Conservation (phyloP, 2,888 invertebrate genomes). For the Drepanosiphum platanoidis region DNA sequence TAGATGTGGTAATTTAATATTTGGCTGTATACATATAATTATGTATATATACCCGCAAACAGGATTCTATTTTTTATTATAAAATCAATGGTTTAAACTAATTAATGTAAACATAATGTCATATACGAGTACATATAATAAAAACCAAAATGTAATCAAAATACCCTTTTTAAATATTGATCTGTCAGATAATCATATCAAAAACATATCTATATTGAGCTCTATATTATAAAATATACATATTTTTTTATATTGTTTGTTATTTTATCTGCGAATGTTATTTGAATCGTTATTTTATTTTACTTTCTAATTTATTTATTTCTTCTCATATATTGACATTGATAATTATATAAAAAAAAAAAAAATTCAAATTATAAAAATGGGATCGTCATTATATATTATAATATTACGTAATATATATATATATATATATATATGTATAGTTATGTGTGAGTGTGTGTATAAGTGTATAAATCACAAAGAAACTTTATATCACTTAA, state of each 20-base stretch:
- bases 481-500: background rate
- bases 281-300: background rate
- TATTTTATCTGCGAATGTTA: background rate
- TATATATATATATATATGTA: too few relatives aligned
- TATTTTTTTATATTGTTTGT: background rate
- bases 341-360: background rate
- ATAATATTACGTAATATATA: background rate
- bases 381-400: background rate
- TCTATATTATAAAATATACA: background rate
- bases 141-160: background rate
- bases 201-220: conserved; percentile 18
- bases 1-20: background rate
- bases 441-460: background rate
- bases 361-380: background rate
- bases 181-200: conserved; percentile 10
- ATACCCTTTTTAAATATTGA: background rate
- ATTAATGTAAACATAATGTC: conserved; percentile 22
- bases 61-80: too few relatives aligned
- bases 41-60: conserved; percentile 16
- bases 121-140: too few relatives aligned
- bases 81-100: conserved; percentile 28
- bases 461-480: background rate
- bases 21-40: background rate
- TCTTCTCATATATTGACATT: background rate
- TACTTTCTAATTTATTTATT: background rate